Percentiles rank a stretch among this genome's conserved stretches.
Conservation (phyloP, 2,113 vertebrate species). For the Melierax canorus region DNA sequence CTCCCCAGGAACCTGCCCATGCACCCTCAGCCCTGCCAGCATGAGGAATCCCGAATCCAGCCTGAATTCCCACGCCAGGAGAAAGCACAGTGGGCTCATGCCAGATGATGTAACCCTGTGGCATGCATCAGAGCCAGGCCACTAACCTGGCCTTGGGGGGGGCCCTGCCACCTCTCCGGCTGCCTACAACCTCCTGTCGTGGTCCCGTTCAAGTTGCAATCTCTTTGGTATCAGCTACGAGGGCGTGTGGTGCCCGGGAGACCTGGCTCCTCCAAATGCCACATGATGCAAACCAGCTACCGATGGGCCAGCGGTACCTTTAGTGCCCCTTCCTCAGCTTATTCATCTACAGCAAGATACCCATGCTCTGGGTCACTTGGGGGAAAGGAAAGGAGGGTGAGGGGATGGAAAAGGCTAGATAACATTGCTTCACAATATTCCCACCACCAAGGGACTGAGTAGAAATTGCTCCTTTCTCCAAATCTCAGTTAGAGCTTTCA, state of each 20-base stretch:
- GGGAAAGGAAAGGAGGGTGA: not conserved
- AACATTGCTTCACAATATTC: not conserved
- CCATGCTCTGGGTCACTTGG: accelerated
- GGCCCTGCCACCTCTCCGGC: not conserved
- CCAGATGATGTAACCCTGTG: not conserved
- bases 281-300: not conserved
- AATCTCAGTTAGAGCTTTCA: not conserved
- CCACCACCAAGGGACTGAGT: not conserved
- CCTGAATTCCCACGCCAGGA: not conserved
- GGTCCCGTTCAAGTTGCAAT: not conserved
- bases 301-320: accelerated
- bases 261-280: not conserved
- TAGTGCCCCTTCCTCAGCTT: not conserved
- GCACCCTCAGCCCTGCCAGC: not conserved
- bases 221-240: not conserved
- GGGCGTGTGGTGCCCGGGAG: not conserved
- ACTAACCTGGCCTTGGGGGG: accelerated
- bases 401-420: not conserved
- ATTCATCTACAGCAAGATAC: not conserved
- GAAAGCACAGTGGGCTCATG: not conserved
- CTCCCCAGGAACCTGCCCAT: not conserved
- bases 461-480: not conserved
- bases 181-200: accelerated
- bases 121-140: not conserved
- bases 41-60: not conserved